Base-by-base conservation (phyloP, 2,113 vertebrate species). In the Loxodonta africana region DNA sequence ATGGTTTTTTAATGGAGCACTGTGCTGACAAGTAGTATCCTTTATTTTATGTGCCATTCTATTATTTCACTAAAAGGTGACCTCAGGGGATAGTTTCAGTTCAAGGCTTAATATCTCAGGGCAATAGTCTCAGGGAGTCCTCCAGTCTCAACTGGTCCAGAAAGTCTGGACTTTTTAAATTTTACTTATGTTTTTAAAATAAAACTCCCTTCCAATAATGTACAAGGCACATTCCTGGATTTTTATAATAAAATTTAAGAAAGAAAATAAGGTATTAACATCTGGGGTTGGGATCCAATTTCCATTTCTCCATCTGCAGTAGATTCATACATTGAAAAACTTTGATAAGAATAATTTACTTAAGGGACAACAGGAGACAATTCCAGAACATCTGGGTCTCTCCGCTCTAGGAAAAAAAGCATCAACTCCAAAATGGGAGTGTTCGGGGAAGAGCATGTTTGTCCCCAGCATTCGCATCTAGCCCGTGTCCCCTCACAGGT, bases 401-500 rank as follows among this genome's bases (percentile, higher is more conserved):
- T 81, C 65, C 48, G 46, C 33, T 83, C 9, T 2, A 83, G 77
- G 57, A 46, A 6, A 63, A 86, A 26, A 21, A 26, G 15, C 26
- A 37, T 44, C 80, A 37, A 4, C 11, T 80, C 48, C 21, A 90
- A 77, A 81, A 10, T 28, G 4, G 28, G 84, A 21, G 60, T 2
- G 2, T 41, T 44, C 0, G 12, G 23, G 25, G 6, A 41, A 73
- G 51, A 41, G 44, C 25, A 2, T 5, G 4, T 82, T 15, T 33
- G 37, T 1, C 8, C n/a, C 2, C 3, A 41, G 44, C 8, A 63
- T 17, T 51, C 33, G 18, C 11, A 0, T 15, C 37, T 12, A 3
- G 11, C 33, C 20, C 41, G 2, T 15, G 69, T 28, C 25, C 81
- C 69, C 2, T 2, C 8, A 6, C 82, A 1, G 1, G 6, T 37